Base-by-base conservation (phyloP, 2,888 invertebrate species). In the Drosophila colorata region DNA sequence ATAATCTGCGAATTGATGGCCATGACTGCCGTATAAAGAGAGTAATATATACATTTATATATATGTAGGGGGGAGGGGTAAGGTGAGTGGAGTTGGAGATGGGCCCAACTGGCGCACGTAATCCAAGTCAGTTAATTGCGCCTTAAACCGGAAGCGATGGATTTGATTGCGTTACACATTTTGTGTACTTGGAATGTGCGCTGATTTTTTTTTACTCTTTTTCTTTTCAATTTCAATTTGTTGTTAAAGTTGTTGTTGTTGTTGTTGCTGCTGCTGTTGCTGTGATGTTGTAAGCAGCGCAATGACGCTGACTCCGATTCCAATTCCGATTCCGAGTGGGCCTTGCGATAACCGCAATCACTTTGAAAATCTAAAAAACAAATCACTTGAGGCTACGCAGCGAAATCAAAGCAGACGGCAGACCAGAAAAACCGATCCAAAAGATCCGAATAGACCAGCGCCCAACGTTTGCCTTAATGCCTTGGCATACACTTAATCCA, bases 111-210 rank as follows among this genome's bases (percentile, higher is more conserved):
- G 67, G 52, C 46, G 67, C 69, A 73, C 87, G 85, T 86, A 81
- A 88, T 86, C 80, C 87, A 81, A 81, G 87, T 69, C 71, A 77
- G 87, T 86, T 87, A 88, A 86, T 86, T 88, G 85, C 88, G 88
- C 70, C 84, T 80, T 79, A 88, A 88, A 88, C 88, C 85, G 85
- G 85, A 86, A 86, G 87, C 87, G 79, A 81, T 86, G 88, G 88
- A 85, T 86, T 88, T 87, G 88, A 86, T 86, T 86, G 85, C 88
- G 88, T 84, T 86, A 88, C 87, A 86, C 85, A 87, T 86, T 85
- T 88, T 75, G 72, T 69, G 72, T 61, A 41, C 69, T 86, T 86
- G 88, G 88, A 81, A 87, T 86, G 87, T 77, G 88, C 87, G 88
- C 88, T 81, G 87, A 88, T 87, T 86, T 86, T 69, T 51, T 59